Conservation (phyloP, 2,888 invertebrate genomes). For the Ormyrus pomaceus region DNA sequence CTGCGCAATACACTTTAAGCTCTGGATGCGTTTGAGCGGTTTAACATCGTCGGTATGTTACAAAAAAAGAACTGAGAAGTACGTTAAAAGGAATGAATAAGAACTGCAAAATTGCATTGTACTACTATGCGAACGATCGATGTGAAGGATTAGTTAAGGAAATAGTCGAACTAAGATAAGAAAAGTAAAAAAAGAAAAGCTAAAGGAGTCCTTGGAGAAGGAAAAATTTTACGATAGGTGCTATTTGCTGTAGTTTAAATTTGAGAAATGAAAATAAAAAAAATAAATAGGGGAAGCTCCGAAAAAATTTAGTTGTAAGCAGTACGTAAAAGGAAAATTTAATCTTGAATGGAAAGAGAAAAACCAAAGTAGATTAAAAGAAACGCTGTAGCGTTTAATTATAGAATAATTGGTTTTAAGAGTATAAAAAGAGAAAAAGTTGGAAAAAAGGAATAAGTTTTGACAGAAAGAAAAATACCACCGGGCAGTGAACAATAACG, state of each 20-base stretch:
- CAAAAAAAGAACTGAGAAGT: too few species aligned
- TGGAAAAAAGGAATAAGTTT: conserved; percentile 11
- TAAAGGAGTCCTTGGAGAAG: background rate
- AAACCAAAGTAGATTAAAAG: background rate
- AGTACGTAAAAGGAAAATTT: too few species aligned
- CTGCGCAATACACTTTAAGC: background rate
- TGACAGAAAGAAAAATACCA: too few species aligned
- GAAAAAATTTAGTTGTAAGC: too few species aligned
- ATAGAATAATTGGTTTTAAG: background rate
- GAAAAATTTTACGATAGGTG: conserved; percentile 29
- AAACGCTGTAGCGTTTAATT: background rate
- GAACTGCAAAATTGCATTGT: background rate
- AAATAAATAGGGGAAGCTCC: too few species aligned
- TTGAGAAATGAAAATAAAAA: too few species aligned
- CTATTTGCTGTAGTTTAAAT: conserved; percentile 45
- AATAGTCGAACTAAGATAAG: background rate
- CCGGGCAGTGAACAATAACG: background rate
- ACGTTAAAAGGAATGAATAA: too few species aligned
- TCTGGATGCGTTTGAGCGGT: background rate
- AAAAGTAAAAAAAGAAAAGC: background rate
- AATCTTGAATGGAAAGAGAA: background rate
- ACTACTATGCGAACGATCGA: background rate
- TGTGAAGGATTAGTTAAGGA: background rate
- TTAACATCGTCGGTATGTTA: too few species aligned
- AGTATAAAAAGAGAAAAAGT: conserved; percentile 24